Percentiles rank a stretch among this genome's conserved stretches.
Conservation (phyloP, 1,140 invertebrate species). For the Drosophila littoralis region DNA sequence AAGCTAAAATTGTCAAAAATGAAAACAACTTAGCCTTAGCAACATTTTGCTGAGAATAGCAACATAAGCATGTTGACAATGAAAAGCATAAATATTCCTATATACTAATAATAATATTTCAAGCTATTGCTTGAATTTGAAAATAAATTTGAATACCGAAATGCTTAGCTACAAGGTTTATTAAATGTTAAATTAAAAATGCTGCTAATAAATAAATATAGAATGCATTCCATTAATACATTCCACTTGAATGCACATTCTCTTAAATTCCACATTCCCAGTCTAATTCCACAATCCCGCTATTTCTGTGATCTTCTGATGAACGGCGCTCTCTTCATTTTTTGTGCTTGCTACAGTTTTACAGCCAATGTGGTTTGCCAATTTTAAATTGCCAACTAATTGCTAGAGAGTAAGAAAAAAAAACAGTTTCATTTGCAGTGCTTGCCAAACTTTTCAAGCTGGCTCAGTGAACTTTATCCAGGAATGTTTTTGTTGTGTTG, state of each 20-base stretch:
- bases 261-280: too few relatives aligned
- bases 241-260: too few relatives aligned
- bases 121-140: too few relatives aligned
- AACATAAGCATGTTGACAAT: constrained; percentile 4
- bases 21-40: not conserved
- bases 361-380: constrained; percentile 5
- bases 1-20: not conserved
- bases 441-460: constrained; percentile 22
- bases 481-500: constrained; percentile 8
- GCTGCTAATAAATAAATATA: too few relatives aligned
- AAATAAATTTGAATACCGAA: too few relatives aligned
- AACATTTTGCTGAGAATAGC: constrained; percentile 1
- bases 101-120: too few relatives aligned
- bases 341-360: constrained; percentile 1
- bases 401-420: not conserved
- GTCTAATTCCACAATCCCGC: too few relatives aligned
- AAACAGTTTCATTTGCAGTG: constrained; percentile 19
- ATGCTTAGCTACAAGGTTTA: too few relatives aligned
- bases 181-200: too few relatives aligned
- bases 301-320: not conserved
- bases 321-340: not conserved
- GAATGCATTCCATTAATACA: too few relatives aligned
- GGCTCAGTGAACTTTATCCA: constrained; percentile 27
- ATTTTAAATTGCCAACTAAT: constrained; percentile 31
- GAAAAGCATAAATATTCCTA: too few relatives aligned